A percentile compares a stretch with the other conserved stretches of the same genome.
Conservation (phyloP, 2,113 vertebrate species). For the Cyprichromis sp. region DNA sequence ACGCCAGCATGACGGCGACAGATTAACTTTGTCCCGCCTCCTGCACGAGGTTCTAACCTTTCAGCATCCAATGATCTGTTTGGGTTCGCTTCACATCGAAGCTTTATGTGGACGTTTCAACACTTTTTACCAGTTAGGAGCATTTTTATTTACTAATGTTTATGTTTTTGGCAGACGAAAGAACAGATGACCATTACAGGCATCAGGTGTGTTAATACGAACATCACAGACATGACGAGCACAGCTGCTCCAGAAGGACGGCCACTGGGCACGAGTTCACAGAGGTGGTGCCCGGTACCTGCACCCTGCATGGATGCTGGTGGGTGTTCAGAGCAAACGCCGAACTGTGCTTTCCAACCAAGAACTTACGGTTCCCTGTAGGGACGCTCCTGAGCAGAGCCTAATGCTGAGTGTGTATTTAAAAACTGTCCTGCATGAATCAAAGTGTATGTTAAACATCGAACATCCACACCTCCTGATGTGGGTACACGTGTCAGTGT, state of each 20-base stretch:
- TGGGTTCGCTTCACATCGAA: background rate
- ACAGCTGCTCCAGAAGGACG: background rate
- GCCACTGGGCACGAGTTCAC: background rate
- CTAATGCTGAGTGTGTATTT: background rate
- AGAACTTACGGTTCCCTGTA: fast-evolving
- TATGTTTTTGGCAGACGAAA: background rate
- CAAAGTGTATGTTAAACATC: background rate
- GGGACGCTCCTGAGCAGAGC: background rate
- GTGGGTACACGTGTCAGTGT: background rate
- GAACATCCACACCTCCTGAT: background rate
- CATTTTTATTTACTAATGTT: background rate
- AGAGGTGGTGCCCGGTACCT: background rate
- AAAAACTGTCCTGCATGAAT: background rate
- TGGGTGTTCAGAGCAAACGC: fast-evolving
- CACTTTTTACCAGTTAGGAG: background rate
- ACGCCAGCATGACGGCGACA: fast-evolving
- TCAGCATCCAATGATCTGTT: background rate
- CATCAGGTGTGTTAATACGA: background rate
- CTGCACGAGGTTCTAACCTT: background rate
- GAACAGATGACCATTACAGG: background rate
- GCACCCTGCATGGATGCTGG: background rate
- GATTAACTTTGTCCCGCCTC: background rate
- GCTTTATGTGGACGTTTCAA: background rate
- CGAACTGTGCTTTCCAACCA: background rate
- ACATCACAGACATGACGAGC: background rate